These are phyloP conservation scores for Petroica traversi DNA, from an alignment of 2,113 vertebrate genomes.

Conservation along the genomic window DNA sequence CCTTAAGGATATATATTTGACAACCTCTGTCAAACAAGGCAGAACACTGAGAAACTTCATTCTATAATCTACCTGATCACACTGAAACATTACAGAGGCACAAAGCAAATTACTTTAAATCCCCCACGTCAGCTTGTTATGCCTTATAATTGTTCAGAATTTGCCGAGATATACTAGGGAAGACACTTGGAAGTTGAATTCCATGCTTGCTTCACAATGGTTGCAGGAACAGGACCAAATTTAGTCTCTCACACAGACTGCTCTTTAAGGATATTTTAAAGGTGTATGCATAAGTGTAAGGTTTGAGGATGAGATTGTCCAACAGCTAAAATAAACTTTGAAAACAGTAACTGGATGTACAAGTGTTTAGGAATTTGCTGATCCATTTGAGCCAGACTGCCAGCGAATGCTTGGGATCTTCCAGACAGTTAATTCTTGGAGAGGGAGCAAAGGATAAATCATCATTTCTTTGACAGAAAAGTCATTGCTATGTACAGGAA, in stretches of 20 bases:
- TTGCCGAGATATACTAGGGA: not conserved
- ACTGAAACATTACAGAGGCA: not conserved
- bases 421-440: not conserved
- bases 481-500: not conserved
- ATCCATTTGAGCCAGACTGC: not conserved
- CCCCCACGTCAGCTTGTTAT: rapidly evolving
- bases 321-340: not conserved
- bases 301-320: not conserved
- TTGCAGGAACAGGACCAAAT: not conserved
- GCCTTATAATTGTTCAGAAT: not conserved
- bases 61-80: not conserved
- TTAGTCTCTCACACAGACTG: not conserved
- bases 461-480: not conserved
- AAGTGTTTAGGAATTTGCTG: not conserved
- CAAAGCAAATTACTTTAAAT: rapidly evolving
- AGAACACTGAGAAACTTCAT: not conserved
- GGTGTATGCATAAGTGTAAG: not conserved
- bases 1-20: not conserved
- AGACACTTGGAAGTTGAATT: not conserved
- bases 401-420: not conserved
- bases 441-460: not conserved
- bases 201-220: not conserved
- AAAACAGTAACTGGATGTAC: not conserved
- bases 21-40: not conserved
- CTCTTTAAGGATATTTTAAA: not conserved